Evolutionary conservation across 2,888 invertebrate species (phyloP).

Genomic region (Chymomyza fuscimana): DNA sequence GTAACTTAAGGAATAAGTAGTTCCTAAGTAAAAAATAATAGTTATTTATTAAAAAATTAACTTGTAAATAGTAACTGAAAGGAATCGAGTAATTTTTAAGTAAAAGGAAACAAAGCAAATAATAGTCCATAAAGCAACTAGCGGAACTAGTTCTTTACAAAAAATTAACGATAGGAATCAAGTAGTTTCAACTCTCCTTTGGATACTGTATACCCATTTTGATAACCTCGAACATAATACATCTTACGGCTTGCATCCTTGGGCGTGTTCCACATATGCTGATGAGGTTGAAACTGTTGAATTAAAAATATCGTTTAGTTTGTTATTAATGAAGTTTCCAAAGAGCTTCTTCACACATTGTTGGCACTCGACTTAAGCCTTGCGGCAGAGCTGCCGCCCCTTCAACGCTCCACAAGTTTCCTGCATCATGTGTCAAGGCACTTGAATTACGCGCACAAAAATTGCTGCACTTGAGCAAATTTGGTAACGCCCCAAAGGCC

Average conservation of each 20-base stretch:
- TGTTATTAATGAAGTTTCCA: constrained; percentile 69
- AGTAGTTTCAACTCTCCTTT: too few species aligned
- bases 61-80: too few species aligned
- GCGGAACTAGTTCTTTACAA: too few species aligned
- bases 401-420: constrained; percentile 8
- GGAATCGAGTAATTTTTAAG: too few species aligned
- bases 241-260: background rate
- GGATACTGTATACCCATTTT: too few species aligned
- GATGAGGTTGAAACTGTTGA: constrained; percentile 11
- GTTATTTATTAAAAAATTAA: too few species aligned
- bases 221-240: too few species aligned
- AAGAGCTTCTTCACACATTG: constrained; percentile 46
- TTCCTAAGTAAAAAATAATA: too few species aligned
- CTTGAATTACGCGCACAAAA: constrained; percentile 26
- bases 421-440: constrained; percentile 36
- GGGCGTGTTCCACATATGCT: constrained; percentile 8
- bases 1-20: too few species aligned
- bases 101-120: too few species aligned
- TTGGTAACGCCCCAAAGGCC: constrained; percentile 27
- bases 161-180: too few species aligned
- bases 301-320: constrained; percentile 58
- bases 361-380: constrained; percentile 19
- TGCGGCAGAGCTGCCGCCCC: constrained; percentile 17
- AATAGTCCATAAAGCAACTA: too few species aligned
- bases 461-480: constrained; percentile 43